These are phyloP conservation scores for Neotragus moschatus DNA, from an alignment of 2,113 vertebrate genomes.

Conservation along the genomic window DNA sequence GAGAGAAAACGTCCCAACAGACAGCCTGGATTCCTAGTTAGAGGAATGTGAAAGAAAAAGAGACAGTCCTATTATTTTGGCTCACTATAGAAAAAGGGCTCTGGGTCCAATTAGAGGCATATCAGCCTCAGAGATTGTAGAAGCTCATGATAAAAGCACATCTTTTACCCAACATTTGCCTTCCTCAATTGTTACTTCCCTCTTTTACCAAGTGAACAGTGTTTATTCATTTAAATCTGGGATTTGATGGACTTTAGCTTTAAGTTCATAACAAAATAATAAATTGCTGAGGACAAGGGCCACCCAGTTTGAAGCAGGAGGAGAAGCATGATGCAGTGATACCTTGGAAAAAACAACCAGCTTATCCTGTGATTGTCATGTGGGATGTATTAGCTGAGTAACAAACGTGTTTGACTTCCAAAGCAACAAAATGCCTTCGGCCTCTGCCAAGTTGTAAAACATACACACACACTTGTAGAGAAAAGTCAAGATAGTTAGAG, in stretches of 20 bases:
- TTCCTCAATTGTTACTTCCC: neutral
- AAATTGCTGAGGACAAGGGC: neutral
- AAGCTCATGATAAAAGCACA: neutral
- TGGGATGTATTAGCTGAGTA: constrained; percentile 60
- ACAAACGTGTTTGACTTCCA: constrained; percentile 67
- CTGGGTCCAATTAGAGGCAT: neutral
- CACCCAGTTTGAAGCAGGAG: neutral
- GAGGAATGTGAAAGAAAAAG: neutral
- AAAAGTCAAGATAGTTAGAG: neutral
- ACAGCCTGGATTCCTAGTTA: neutral
- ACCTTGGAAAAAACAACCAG: constrained; percentile 48
- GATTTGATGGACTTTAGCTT: neutral
- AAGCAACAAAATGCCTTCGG: constrained; percentile 28
- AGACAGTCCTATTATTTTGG: neutral
- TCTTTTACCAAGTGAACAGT: neutral
- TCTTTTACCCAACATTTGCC: neutral
- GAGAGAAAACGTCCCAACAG: neutral
- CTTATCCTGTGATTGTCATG: constrained; percentile 54
- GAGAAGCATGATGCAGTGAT: neutral
- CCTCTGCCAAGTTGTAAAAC: constrained; percentile 18
- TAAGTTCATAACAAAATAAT: constrained; percentile 7
- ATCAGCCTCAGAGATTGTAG: neutral
- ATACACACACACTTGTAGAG: neutral
- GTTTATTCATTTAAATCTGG: neutral
- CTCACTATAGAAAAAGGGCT: neutral